Base-by-base conservation (phyloP, 64 coral and sea anemone species). In the Pachyseris speciosa region DNA sequence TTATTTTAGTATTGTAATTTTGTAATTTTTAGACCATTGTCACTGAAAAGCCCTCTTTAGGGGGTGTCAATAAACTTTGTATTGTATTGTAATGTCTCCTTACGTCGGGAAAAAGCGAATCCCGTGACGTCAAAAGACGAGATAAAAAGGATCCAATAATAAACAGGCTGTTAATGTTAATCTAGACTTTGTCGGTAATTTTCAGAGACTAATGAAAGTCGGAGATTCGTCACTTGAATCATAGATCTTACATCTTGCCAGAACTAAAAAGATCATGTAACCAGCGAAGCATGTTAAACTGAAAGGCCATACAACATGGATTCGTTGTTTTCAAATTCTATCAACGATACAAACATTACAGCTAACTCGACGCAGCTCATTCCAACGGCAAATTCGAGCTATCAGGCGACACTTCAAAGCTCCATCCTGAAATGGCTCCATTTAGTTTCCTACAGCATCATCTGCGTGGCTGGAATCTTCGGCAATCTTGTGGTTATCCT, bases 401-500 rank as follows among this genome's bases (percentile, higher is more conserved):
- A 55, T 51, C 20, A 31, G 10, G n/a, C 8, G 42, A 57, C 28
- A 0, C 3, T 22, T 51, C 44, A 72, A 61, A 75, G 24, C 1
- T 30, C 41, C 12, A 15, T 90, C 26, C 64, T 84, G 1, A 92
- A 84, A 43, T 60, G 16, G 16, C 15, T 64, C 2, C 89, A 36
- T 45, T 10, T 92, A 3, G 37, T 60, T 60, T 49, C 78, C 9
- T 92, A 92, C 42, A 6, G 16, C 11, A 16, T 84, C 17, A 26
- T 92, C 24, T 92, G 80, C 39, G 15, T 92, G 1, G 32, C 32
- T 20, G 78, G 89, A 17, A 67, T 92, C 20, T 64, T 84, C 26
- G 89, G 89, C 1, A 92, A 92, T 29, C 34, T 71, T 11, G 7
- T 92, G 51, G 89, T 92, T 26, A 74, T 92, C 16, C 50, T 92